These are phyloP conservation scores for Apostichopus leukothele DNA, from an alignment of 53 echinoderm and acorn worm genomes.

Conservation along the genomic window DNA sequence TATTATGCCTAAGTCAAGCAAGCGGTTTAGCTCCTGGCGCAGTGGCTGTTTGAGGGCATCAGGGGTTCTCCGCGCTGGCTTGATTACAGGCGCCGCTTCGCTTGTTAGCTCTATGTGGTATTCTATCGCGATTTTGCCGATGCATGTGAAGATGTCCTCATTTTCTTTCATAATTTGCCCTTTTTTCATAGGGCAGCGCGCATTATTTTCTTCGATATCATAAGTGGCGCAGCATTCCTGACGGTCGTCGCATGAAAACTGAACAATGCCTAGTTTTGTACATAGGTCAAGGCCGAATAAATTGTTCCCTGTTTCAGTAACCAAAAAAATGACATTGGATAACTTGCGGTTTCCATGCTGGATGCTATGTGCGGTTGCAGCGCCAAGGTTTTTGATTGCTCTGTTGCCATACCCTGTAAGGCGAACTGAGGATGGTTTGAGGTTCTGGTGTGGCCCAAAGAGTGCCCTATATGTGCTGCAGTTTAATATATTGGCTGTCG, in stretches of 20 bases:
- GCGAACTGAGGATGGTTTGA: constrained; percentile 10
- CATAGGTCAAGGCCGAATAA: constrained; percentile 27
- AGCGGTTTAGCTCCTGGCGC: not conserved
- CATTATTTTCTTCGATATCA: constrained; percentile 20
- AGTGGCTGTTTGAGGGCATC: constrained; percentile 28
- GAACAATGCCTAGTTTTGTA: constrained; percentile 9
- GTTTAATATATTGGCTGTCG: constrained; percentile 31
- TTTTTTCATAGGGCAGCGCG: not conserved
- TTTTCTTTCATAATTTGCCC: constrained; percentile 5
- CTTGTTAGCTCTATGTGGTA: constrained; percentile 20
- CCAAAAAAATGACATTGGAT: too few species aligned
- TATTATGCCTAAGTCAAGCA: constrained; percentile 17
- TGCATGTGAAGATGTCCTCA: constrained; percentile 17
- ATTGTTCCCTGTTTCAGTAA: not conserved
- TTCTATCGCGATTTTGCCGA: not conserved
- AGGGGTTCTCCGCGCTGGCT: constrained; percentile 11
- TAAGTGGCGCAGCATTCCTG: constrained; percentile 13
- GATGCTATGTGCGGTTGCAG: not conserved
- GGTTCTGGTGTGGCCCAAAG: constrained; percentile 15
- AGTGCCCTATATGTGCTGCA: constrained; percentile 17
- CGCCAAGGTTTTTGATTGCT: constrained; percentile 13
- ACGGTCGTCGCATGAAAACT: constrained; percentile 8
- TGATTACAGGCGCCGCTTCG: not conserved
- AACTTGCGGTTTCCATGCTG: too few species aligned
- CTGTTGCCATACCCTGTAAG: constrained; percentile 1